Percentiles rank a stretch among this genome's conserved stretches.
phyloP scores from a whole-genome alignment of 2,113 vertebrate species.

The Leucoraja erinaceus region DNA sequence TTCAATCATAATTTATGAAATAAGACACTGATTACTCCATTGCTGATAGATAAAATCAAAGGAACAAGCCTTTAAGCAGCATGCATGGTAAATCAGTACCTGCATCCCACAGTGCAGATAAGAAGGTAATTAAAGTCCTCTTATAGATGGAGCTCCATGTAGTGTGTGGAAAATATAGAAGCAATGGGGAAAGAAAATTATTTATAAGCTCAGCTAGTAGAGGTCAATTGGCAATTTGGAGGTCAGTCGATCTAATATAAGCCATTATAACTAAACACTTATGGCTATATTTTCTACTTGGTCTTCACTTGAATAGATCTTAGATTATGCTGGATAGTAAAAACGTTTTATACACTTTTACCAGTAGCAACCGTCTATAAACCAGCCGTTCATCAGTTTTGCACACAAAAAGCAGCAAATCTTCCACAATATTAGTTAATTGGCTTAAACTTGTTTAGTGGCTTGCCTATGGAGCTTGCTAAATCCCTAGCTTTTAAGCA shows the following conservation, averaged over 20 bases:
- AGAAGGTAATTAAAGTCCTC: conserved; percentile 14
- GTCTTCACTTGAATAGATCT: not conserved
- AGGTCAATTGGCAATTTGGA: conserved; percentile 27
- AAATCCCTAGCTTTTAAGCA: not conserved
- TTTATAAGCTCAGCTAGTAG: not conserved
- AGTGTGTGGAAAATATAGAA: conserved; percentile 20
- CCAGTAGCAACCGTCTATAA: not conserved
- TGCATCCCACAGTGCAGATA: conserved; percentile 24
- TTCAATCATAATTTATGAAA: conserved; percentile 7
- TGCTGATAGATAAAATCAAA: not conserved
- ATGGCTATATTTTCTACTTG: not conserved
- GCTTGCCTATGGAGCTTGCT: not conserved
- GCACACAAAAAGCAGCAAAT: not conserved
- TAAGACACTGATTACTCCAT: conserved; percentile 3
- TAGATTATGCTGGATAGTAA: not conserved
- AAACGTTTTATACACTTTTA: not conserved
- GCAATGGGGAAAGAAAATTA: not conserved
- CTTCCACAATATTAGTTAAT: not conserved
- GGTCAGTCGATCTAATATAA: not conserved
- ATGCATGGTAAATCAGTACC: conserved; percentile 7
- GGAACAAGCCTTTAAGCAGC: not conserved
- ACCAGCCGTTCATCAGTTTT: not conserved
- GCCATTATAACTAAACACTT: not conserved
- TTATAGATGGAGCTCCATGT: not conserved
- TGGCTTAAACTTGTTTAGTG: not conserved